Evolutionary conservation across 2,888 invertebrate species (phyloP).

Genomic region (Endomychus coccineus): DNA sequence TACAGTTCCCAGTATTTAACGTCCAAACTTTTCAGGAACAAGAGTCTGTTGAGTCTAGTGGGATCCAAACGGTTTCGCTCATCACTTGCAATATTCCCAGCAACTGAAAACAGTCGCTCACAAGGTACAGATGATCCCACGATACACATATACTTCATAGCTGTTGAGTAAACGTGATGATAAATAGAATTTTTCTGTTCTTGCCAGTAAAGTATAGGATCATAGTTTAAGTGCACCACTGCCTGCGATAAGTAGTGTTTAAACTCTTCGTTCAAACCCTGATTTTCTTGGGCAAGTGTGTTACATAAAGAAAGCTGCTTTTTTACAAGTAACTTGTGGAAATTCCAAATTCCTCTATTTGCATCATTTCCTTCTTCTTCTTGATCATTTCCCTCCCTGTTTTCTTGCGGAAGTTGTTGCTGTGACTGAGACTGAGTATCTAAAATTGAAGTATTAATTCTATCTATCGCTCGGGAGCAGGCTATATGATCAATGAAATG

Average conservation of each 20-base stretch:
- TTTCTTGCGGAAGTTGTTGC: constrained; percentile 25
- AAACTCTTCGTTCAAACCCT: constrained; percentile 27
- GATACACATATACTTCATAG: constrained; percentile 13
- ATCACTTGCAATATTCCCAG: constrained; percentile 12
- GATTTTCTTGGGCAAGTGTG: constrained; percentile 21
- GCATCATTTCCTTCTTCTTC: constrained; percentile 18
- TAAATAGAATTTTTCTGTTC: constrained; percentile 31
- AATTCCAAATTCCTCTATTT: constrained; percentile 18
- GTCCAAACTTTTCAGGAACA: constrained; percentile 7
- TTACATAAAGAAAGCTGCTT: too few relatives aligned
- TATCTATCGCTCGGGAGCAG: constrained; percentile 10
- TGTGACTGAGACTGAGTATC: constrained; percentile 19
- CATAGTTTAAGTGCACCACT: constrained; percentile 30
- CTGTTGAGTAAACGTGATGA: constrained; percentile 22
- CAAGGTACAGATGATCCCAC: constrained; percentile 17
- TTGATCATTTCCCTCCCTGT: constrained; percentile 22
- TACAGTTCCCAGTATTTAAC: constrained; percentile 8
- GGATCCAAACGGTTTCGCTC: constrained; percentile 13
- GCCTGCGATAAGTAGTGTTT: constrained; percentile 33
- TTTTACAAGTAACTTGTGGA: constrained; percentile 19
- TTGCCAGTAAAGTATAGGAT: constrained; percentile 27
- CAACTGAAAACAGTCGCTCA: constrained; percentile 15
- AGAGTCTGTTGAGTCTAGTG: constrained; percentile 7
- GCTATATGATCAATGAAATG: constrained; percentile 17
- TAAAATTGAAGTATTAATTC: constrained; percentile 25